Conservation (phyloP, 1,140 invertebrate genomes). For the Aphaenogaster ashmeadi region DNA sequence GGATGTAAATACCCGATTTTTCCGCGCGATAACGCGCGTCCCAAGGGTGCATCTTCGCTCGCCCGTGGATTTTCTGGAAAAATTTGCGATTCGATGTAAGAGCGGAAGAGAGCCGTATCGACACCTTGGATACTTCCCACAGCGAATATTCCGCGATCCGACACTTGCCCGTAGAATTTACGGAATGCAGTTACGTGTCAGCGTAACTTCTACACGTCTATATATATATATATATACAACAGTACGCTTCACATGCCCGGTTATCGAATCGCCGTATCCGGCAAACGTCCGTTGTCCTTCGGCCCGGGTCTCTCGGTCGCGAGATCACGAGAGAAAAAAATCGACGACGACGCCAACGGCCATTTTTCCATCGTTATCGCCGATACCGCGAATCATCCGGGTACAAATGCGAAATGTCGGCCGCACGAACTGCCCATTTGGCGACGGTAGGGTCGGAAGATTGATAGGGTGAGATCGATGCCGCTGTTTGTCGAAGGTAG, state of each 20-base stretch:
- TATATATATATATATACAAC: background rate
- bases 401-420: slow-evolving; percentile 24
- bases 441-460: background rate
- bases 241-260: slow-evolving; percentile 1
- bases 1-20: background rate
- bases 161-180: slow-evolving; percentile 17
- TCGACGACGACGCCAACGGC: background rate
- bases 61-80: background rate
- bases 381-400: background rate
- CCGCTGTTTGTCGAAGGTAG: slow-evolving; percentile 42
- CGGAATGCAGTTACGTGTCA: slow-evolving; percentile 15
- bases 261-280: slow-evolving; percentile 46
- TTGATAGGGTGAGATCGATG: slow-evolving; percentile 17
- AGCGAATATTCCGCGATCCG: slow-evolving; percentile 11
- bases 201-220: slow-evolving; percentile 16
- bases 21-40: background rate
- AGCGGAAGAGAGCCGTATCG: background rate
- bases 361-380: slow-evolving; percentile 7
- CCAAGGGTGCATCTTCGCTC: background rate
- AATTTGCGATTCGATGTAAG: slow-evolving; percentile 1
- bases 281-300: slow-evolving; percentile 29
- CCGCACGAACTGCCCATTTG: background rate
- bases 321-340: background rate
- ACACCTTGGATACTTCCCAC: background rate
- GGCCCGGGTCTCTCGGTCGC: background rate